These are phyloP conservation scores for Asarcornis scutulata DNA, from an alignment of 2,113 vertebrate species.

Conservation along the genomic window DNA sequence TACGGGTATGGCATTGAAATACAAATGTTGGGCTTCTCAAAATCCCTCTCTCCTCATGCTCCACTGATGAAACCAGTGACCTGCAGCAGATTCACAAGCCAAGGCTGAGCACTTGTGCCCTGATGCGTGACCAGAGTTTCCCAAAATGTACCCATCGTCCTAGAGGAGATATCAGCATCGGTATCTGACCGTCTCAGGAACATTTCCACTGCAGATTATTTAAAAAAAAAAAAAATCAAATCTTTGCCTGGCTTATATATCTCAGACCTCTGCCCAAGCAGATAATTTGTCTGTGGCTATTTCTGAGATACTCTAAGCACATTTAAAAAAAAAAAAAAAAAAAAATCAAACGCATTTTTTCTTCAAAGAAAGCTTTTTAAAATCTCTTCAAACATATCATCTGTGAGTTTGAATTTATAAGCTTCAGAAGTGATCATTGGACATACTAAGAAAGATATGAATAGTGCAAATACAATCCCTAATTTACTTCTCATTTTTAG, in stretches of 20 bases:
- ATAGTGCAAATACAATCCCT: not conserved
- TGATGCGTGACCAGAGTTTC: not conserved
- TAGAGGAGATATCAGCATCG: not conserved
- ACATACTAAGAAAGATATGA: not conserved
- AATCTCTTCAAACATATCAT: conserved; percentile 47
- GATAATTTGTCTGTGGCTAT: conserved; percentile 37
- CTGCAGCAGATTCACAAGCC: not conserved
- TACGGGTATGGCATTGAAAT: not conserved
- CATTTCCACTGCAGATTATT: not conserved
- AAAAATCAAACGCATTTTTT: not conserved
- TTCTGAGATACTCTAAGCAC: not conserved
- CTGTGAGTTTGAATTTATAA: not conserved
- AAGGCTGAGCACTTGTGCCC: not conserved
- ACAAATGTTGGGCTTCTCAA: not conserved
- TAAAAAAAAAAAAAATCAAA: not conserved
- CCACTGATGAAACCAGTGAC: not conserved
- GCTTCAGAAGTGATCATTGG: not conserved
- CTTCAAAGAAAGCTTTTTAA: conserved; percentile 27
- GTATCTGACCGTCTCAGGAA: not conserved
- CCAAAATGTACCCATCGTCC: not conserved
- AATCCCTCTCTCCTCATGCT: not conserved
- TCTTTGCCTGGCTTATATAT: not conserved
- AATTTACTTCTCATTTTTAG: conserved; percentile 33
- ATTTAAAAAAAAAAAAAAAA: conserved; percentile 22
- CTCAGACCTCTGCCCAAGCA: conserved; percentile 15